These are phyloP conservation scores for Cryptocephalus primarius DNA, from an alignment of 2,888 invertebrate species.

Conservation along the genomic window DNA sequence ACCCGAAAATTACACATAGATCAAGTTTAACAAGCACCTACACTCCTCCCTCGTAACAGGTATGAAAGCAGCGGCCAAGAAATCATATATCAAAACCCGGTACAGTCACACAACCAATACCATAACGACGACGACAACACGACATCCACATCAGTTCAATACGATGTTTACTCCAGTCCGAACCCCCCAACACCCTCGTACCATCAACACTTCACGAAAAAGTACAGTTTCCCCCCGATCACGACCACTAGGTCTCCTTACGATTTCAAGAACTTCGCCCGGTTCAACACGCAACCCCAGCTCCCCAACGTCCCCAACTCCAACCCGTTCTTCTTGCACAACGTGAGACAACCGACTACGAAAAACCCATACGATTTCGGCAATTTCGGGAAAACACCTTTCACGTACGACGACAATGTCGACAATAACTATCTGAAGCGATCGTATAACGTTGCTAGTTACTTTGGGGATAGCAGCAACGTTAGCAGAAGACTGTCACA, in stretches of 20 bases:
- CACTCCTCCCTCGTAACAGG: conserved; percentile 20
- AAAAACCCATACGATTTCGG: conserved; percentile 44
- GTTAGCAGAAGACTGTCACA: conserved; percentile 18
- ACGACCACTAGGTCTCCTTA: conserved; percentile 31
- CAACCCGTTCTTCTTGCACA: conserved; percentile 32
- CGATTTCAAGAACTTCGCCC: conserved; percentile 26
- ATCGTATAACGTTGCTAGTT: conserved; percentile 39
- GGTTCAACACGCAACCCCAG: conserved; percentile 14
- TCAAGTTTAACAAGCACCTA: not conserved
- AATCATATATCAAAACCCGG: conserved; percentile 16
- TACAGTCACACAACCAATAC: conserved; percentile 20
- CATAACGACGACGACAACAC: conserved; percentile 13
- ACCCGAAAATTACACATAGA: not conserved
- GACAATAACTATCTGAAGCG: conserved; percentile 38
- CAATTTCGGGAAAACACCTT: conserved; percentile 41
- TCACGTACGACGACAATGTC: conserved; percentile 26
- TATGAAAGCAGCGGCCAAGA: conserved; percentile 27
- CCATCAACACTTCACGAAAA: conserved; percentile 9
- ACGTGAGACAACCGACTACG: conserved; percentile 41
- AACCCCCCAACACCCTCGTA: too few species aligned
- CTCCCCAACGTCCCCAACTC: conserved; percentile 34
- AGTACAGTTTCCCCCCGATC: conserved; percentile 20
- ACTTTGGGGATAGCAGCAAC: conserved; percentile 33
- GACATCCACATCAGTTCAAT: conserved; percentile 2
- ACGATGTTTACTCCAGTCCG: not conserved